Evolutionary conservation across 1,140 invertebrate genomes (phyloP).

Genomic region (Bradysia coprophila): DNA sequence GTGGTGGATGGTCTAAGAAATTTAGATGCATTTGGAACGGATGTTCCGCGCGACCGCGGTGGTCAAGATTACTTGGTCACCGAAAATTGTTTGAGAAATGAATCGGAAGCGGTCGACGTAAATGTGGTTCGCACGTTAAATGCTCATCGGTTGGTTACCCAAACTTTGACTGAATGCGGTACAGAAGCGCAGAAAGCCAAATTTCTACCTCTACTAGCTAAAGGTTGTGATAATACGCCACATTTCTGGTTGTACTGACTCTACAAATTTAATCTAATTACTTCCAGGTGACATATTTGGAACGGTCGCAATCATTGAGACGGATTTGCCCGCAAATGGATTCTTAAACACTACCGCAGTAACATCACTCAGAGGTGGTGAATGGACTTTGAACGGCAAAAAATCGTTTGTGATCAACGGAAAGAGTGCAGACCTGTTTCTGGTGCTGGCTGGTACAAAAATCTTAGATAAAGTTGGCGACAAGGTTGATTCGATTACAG

Average conservation of each 20-base stretch:
- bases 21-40: conserved; percentile 19
- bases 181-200: conserved; percentile 24
- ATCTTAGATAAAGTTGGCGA: conserved; percentile 11
- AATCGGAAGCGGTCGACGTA: conserved; percentile 21
- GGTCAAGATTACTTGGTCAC: conserved; percentile 25
- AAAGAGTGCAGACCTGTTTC: conserved; percentile 25
- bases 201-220: conserved; percentile 27
- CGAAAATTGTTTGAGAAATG: conserved; percentile 29
- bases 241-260: neutral
- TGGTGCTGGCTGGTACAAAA: conserved; percentile 25
- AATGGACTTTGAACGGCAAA: neutral
- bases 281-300: conserved; percentile 22
- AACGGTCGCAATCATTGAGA: conserved; percentile 28
- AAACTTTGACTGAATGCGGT: conserved; percentile 25
- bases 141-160: conserved; percentile 24
- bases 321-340: conserved; percentile 12
- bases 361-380: neutral
- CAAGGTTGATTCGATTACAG: conserved; percentile 9
- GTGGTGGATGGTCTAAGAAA: conserved; percentile 6
- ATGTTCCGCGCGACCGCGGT: conserved; percentile 18
- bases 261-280: neutral
- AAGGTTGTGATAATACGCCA: neutral
- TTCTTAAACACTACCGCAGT: conserved; percentile 9
- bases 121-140: conserved; percentile 23
- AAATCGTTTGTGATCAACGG: conserved; percentile 30